Evolutionary conservation across 2,888 invertebrate genomes (phyloP), one percentile per base, ranked within the genome.

Genomic region (Limnephilus lunatus): DNA sequence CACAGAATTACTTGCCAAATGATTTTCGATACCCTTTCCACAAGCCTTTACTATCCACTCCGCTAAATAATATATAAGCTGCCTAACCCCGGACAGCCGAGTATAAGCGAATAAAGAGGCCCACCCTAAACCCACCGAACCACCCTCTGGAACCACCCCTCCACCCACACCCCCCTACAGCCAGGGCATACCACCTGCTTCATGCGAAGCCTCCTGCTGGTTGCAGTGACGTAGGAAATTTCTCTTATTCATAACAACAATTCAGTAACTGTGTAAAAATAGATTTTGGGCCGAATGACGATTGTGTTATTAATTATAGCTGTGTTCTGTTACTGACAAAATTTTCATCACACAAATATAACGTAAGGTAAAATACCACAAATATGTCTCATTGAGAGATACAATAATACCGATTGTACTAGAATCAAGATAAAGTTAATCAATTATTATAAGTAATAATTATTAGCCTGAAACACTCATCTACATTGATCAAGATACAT

Each of bases 41-140:
- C 68, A 44, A 87, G 31, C 87, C 87, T 87, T 87, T 87, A 87
- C 53, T 87, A 53, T 87, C 87, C 87, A 87, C 87, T 87, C 87
- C 68, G 87, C 87, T 87, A 68, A 53, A 87, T 87, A 87, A 87
- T 68, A 31, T 87, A 87, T 68, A 87, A 68, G 53, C 87, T 25
- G 87, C 87, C 87, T 48, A 53, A 53, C 53, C 87, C 87, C 15
- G 53, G 87, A 30, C 68, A 53, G 53, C 31, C 53, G 87, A 35
- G 87, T 86, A 15, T 53, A 32, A 87, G 87, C 87, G 53, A 86
- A 44, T 86, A 86, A 44, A 86, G 85, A 44, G 85, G n/a, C n/a
- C 30, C 85, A 14, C 85, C 85, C 85, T n/a, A 15, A 30, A 82
- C 85, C 39, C 85, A 3, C 44, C 68, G 9, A n/a, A 12, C 85